These are phyloP conservation scores for Pyrgilauda ruficollis DNA, from an alignment of 2,113 vertebrate species.

Conservation along the genomic window DNA sequence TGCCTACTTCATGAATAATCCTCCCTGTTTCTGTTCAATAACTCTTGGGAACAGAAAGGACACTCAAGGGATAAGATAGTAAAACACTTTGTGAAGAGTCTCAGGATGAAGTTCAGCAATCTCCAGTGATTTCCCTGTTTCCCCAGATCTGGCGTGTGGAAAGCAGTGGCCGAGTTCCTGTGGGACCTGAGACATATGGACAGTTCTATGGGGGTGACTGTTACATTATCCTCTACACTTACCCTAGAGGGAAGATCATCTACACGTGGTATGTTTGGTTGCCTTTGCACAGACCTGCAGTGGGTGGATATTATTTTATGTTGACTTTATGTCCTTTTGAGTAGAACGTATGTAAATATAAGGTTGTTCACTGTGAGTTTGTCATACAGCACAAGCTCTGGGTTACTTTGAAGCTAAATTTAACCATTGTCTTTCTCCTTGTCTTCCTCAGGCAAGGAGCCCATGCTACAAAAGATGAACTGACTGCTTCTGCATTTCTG, in stretches of 20 bases:
- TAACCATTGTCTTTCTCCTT: not conserved
- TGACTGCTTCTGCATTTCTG: slow-evolving; percentile 88
- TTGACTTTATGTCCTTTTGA: not conserved
- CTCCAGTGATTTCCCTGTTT: not conserved
- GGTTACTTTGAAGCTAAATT: not conserved
- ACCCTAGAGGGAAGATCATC: slow-evolving; percentile 83
- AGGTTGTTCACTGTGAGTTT: not conserved
- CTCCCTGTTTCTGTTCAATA: not conserved
- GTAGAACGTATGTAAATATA: not conserved
- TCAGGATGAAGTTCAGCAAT: not conserved
- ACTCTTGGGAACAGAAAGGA: not conserved
- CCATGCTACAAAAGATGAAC: slow-evolving; percentile 80
- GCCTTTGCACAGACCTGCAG: not conserved
- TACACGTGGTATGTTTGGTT: slow-evolving; percentile 84
- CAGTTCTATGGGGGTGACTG: slow-evolving; percentile 92
- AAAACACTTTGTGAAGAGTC: not conserved
- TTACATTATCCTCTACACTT: slow-evolving; percentile 92
- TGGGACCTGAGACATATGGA: slow-evolving; percentile 73
- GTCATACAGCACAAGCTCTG: not conserved
- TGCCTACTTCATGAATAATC: not conserved
- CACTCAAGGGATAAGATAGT: not conserved
- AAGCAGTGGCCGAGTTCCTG: slow-evolving; percentile 75
- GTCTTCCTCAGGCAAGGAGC: slow-evolving; percentile 84
- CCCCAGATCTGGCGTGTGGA: slow-evolving; percentile 90
- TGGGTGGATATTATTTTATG: not conserved